These are phyloP conservation scores for Murina feae DNA, from an alignment of 2,113 vertebrate species.

Conservation along the genomic window DNA sequence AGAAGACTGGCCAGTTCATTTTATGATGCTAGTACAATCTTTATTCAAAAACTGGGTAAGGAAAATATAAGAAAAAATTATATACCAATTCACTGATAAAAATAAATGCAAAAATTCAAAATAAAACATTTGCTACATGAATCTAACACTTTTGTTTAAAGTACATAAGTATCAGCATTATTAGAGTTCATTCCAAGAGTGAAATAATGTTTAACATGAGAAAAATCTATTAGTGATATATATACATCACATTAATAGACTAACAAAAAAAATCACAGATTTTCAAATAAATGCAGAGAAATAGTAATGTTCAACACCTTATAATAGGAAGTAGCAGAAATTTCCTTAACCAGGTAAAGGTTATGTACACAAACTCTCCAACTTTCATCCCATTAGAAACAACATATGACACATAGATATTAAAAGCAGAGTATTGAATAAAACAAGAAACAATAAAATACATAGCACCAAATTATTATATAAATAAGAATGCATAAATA, in stretches of 20 bases:
- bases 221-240: background rate
- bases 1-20: background rate
- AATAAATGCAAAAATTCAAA: background rate
- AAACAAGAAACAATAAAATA: background rate
- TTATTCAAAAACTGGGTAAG: background rate
- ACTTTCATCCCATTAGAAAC: background rate
- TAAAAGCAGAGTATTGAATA: background rate
- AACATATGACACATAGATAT: background rate
- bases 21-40: background rate
- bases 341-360: background rate
- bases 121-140: background rate
- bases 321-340: background rate
- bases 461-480: background rate
- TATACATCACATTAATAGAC: background rate
- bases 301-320: background rate
- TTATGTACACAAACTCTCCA: background rate
- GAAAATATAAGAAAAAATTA: background rate
- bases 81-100: background rate
- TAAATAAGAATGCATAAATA: background rate
- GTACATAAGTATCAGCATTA: background rate
- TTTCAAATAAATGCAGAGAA: conserved; percentile 14
- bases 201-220: background rate
- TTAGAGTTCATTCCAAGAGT: background rate
- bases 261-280: background rate
- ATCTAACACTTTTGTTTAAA: background rate